A percentile compares a stretch with the other conserved stretches of the same genome.
These are phyloP conservation scores for Pollenia angustigena DNA, from an alignment of 2,888 invertebrate species.

Conservation along the genomic window DNA sequence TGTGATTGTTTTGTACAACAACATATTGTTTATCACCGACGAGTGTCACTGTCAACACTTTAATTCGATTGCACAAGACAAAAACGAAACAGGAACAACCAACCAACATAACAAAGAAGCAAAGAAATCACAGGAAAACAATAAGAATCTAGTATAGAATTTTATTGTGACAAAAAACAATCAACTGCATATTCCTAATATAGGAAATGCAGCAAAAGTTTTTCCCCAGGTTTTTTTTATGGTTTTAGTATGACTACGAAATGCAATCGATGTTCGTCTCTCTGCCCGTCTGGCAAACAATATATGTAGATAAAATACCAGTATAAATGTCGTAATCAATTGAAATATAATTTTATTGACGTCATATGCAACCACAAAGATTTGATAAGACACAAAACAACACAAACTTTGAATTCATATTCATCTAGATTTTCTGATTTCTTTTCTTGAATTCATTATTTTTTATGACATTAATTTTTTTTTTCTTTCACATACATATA, in stretches of 20 bases:
- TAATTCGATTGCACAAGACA: conserved; percentile 69
- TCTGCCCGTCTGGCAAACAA: conserved; percentile 11
- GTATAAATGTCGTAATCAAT: conserved; percentile 55
- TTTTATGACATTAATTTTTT: too few species aligned
- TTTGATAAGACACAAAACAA: neutral
- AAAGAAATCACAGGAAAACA: conserved; percentile 59
- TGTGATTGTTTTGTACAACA: conserved; percentile 36
- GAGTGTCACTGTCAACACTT: conserved; percentile 74
- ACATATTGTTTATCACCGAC: conserved; percentile 61
- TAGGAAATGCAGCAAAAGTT: conserved; percentile 62
- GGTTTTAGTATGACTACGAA: neutral
- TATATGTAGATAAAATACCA: conserved; percentile 46
- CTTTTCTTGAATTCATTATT: neutral
- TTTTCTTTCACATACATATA: too few species aligned
- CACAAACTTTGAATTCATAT: neutral
- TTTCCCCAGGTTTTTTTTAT: neutral
- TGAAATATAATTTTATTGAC: conserved; percentile 40
- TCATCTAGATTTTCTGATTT: conserved; percentile 5
- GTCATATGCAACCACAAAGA: conserved; percentile 15
- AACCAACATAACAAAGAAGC: conserved; percentile 28
- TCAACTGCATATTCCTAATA: conserved; percentile 44
- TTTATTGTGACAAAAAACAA: conserved; percentile 53
- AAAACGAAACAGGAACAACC: conserved; percentile 42
- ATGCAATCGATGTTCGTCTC: too few species aligned
- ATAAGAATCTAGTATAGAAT: conserved; percentile 54